Evolutionary conservation across 2,888 invertebrate species (phyloP), one percentile per base, ranked within the genome.

Genomic region (Anoplius nigerrimus): DNA sequence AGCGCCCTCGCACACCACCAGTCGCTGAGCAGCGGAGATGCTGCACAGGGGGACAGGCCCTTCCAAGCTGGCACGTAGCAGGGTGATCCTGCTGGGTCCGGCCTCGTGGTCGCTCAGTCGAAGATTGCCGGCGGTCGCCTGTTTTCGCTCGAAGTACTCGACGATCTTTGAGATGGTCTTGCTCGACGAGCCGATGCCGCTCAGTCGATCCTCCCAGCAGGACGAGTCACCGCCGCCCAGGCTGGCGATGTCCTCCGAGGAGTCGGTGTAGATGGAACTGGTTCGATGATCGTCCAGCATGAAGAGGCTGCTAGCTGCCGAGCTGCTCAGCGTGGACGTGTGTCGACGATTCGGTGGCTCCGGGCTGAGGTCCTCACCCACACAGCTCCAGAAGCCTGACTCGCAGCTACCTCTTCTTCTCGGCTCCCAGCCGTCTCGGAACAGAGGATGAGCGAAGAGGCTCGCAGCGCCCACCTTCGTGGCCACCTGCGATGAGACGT

Each of bases 321-420:
- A 90, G 59, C 90, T 90, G 64, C 90, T 90, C 1, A 90, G 84
- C 0, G 88, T 88, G n/a, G 88, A 88, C 0, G 88, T 84, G 63
- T 88, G 88, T 0, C 88, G 84, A 16, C 88, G 86, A 73, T 88
- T 86, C 0, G 88, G 88, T 0, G 88, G 88, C 52, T 88, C 88
- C 0, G 89, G 89, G 66, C 92, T 92, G 73, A 93, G 92, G 86
- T 94, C 94, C 86, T 94, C 95, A 83, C 95, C 95, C 73, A 95
- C 94, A 81, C 95, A 95, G 63, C 95, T 95, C 91, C 95, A 97
- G 87, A 97, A 96, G 20, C 97, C 97, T 78, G 95, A 95, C 88
- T 97, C 97, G 87, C 96, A 96, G 20, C 96, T 96, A 65, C 95
- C 96, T 54, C 96, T 92, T 18, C 96, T 90, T 42, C 93, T 91